Evolutionary conservation across 1,140 invertebrate genomes (phyloP), one percentile per base, ranked within the genome.

Genomic region (Cyphomyrmex costatus): DNA sequence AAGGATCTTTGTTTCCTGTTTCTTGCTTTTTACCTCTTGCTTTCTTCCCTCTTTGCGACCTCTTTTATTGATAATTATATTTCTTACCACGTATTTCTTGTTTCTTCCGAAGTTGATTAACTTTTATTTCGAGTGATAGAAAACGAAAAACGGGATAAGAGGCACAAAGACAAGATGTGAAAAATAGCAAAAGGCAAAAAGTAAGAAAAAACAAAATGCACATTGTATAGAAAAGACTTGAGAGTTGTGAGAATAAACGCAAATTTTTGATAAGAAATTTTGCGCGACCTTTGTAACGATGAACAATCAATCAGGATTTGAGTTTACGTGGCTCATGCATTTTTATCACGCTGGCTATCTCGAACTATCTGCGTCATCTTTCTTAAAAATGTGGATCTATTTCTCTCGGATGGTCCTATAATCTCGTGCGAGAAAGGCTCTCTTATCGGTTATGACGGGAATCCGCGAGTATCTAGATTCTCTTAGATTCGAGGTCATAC

Each of bases 381-480:
- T 36, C 71, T 61, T 84, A 33, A 77, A 85, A 85, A 85, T 46
- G 63, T 27, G 83, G 36, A 68, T 85, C 76, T 80, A 60, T 70
- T 71, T 70, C 21, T 21, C 12, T 24, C 51, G 49, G 65, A 56
- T 60, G n/a, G 27, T 79, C 33, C 27, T 24, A n/a, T 70, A 82
- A 78, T 56, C 60, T 46, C 51, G 46, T n/a, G 27, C 49, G 21
- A 60, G 63, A 60, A 70, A 80, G 14, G 60, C 49, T 24, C 8
- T 27, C 73, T 85, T 78, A 78, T 85, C 82, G 82, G 53, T 86
- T 86, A 76, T 85, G 71, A 78, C 73, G 53, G 12, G n/a, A 70
- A 78, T 51, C 14, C 19, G 5, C 14, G 33, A 49, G 8, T 77
- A 85, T 86, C 80, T 30, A 63, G 42, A 77, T 83, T 61, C 53